Conservation (phyloP, 2,888 invertebrate species). For the Sminthurinus aureus region DNA sequence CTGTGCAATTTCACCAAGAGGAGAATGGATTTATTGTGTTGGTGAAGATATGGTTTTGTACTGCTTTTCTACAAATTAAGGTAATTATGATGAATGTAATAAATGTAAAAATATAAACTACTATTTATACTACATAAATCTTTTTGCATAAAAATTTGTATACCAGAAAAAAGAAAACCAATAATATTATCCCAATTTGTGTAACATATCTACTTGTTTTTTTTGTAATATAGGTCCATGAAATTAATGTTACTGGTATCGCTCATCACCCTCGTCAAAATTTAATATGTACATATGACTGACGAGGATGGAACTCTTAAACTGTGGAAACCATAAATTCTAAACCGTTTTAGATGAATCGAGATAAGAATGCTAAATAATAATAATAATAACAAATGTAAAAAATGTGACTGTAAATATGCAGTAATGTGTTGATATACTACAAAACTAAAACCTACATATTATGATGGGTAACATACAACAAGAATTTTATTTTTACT, state of each 20-base stretch:
- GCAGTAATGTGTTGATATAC: too few relatives aligned
- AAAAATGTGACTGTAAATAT: too few relatives aligned
- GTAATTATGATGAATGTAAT: too few relatives aligned
- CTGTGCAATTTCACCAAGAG: constrained; percentile 89
- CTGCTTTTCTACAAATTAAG: constrained; percentile 94
- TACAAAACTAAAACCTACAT: too few relatives aligned
- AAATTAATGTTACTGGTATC: constrained; percentile 96
- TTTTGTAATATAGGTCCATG: constrained; percentile 79
- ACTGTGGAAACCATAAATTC: constrained; percentile 86
- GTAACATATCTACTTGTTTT: neutral
- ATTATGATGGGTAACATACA: too few relatives aligned
- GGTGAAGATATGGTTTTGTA: constrained; percentile 98
- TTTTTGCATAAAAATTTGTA: neutral
- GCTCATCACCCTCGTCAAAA: constrained; percentile 99
- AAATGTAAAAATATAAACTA: too few relatives aligned
- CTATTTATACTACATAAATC: neutral
- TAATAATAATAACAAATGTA: too few relatives aligned
- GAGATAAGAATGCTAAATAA: too few relatives aligned
- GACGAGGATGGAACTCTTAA: constrained; percentile 98
- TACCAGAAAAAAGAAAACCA: too few relatives aligned
- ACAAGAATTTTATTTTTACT: too few relatives aligned
- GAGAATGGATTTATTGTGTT: constrained; percentile 98
- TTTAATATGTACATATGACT: constrained; percentile 91
- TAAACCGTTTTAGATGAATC: too few relatives aligned
- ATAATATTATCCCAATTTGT: too few relatives aligned